These are phyloP conservation scores for Phyllotis vaccarum DNA, from an alignment of 2,797 vertebrate genomes.

Conservation along the genomic window DNA sequence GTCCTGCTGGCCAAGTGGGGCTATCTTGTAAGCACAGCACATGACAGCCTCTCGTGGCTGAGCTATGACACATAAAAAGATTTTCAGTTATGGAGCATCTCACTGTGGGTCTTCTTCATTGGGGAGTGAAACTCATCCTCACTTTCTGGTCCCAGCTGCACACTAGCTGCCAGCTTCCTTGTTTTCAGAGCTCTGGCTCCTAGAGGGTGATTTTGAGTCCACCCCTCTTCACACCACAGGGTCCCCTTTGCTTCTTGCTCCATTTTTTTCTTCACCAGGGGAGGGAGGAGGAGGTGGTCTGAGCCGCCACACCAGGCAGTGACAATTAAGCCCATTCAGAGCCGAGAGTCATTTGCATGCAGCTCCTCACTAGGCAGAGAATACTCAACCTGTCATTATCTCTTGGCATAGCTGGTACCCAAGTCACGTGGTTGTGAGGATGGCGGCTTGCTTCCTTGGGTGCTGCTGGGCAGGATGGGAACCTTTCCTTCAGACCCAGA, in stretches of 20 bases:
- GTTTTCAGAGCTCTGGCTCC: conserved; percentile 56
- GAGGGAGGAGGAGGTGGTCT: conserved; percentile 76
- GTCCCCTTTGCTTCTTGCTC: conserved; percentile 7
- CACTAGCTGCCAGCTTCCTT: conserved; percentile 83
- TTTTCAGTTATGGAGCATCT: conserved; percentile 86
- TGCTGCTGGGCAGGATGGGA: conserved; percentile 33
- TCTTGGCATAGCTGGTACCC: conserved; percentile 85
- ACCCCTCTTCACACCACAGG: conserved; percentile 46
- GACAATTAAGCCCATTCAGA: conserved; percentile 87
- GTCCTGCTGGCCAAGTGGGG: conserved; percentile 53
- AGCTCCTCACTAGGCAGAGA: conserved; percentile 87
- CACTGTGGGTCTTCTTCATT: conserved; percentile 76
- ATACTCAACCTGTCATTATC: conserved; percentile 89
- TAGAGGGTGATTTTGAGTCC: conserved; percentile 77
- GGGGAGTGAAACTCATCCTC: conserved; percentile 83
- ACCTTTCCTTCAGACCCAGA: background rate
- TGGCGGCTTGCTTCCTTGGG: conserved; percentile 68
- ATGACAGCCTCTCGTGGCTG: conserved; percentile 83
- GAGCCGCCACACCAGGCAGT: conserved; percentile 76
- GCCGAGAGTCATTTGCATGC: conserved; percentile 89
- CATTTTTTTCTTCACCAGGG: background rate
- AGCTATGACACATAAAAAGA: conserved; percentile 86
- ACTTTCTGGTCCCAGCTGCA: conserved; percentile 86
- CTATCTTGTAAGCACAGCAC: conserved; percentile 77
- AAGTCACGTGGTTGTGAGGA: conserved; percentile 57